Base-by-base conservation (phyloP, 2,797 vertebrate genomes). In the Bradypus variegatus region DNA sequence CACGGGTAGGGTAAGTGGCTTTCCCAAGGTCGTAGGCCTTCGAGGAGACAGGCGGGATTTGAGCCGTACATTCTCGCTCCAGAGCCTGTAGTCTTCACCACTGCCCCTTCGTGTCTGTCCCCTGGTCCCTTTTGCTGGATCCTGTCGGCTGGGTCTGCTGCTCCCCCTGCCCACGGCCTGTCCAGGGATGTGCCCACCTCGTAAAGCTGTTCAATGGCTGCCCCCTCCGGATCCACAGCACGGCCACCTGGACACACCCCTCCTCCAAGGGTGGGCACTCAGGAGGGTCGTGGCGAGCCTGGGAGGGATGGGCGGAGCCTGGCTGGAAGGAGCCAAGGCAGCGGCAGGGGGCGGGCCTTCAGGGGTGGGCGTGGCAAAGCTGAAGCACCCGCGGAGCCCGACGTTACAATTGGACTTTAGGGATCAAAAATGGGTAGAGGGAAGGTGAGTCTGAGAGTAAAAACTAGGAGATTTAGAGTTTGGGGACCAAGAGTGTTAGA, bases 191-290 rank as follows among this genome's bases (percentile, higher is more conserved):
- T n/a, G 65, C 95, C 45, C 97, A 97, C 84, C 98, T 99, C 38
- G 98, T 98, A 85, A 99, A 98, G 96, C 96, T 99, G 50, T 99
- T 99, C 95, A 98, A 98, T 0, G 98, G 98, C 91, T 99, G 98
- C 79, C 98, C 98, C 36, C 97, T 99, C 31, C 98, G 97, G 93
- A 97, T 99, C 86, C 98, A 98, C 95, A 98, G 97, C 65, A 98
- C 98, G 2, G 98, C 98, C 0, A 95, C 96, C 48, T 99, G 98
- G 98, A 98, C 97, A 6, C 98, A 98, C 93, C 97, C 98, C 18
- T 93, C 95, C 4, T 98, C 97, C 86, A 98, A 98, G 96, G 98
- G 98, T 98, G 75, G 50, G 92, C 14, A 25, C 36, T 86, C 38
- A 8, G 16, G 55, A 83, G 62, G 48, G 48, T 6, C 25, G 14